Percentiles rank a stretch among this genome's conserved stretches.
phyloP scores from a whole-genome alignment of 2,113 vertebrate species.

The Callopanchax toddi region DNA sequence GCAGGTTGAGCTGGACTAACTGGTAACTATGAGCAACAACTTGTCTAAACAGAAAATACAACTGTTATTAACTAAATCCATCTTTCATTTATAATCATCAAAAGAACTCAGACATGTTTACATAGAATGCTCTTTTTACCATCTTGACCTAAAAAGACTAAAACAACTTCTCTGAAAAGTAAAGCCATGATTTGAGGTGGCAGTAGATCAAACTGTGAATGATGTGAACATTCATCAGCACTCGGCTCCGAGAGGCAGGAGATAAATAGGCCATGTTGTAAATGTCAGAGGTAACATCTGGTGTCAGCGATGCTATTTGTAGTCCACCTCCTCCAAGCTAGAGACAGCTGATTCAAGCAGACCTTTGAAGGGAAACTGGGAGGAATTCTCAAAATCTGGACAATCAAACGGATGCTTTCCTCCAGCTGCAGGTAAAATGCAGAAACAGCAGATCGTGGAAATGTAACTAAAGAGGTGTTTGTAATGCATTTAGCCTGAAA shows the following conservation, averaged over 20 bases:
- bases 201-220: too few relatives aligned
- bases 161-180: too few relatives aligned
- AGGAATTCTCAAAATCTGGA: neutral
- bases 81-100: too few relatives aligned
- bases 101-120: too few relatives aligned
- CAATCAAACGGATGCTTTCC: constrained; percentile 1
- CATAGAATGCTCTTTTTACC: too few relatives aligned
- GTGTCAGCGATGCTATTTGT: constrained; percentile 45
- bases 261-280: constrained; percentile 54
- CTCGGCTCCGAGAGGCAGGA: neutral
- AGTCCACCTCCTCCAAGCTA: constrained; percentile 14
- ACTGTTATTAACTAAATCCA: too few relatives aligned
- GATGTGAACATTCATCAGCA: constrained; percentile 12
- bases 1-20: too few relatives aligned
- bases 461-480: neutral
- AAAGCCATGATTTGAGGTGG: too few relatives aligned
- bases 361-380: neutral
- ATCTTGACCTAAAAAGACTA: too few relatives aligned
- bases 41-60: too few relatives aligned
- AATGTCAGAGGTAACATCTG: constrained; percentile 61
- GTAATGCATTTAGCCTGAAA: neutral
- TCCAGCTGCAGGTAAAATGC: neutral
- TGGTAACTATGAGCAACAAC: too few relatives aligned
- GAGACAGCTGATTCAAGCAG: constrained; percentile 4
- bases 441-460: neutral